phyloP scores from a whole-genome alignment of 1,140 invertebrate genomes.

The Brachionus plicatilis region DNA sequence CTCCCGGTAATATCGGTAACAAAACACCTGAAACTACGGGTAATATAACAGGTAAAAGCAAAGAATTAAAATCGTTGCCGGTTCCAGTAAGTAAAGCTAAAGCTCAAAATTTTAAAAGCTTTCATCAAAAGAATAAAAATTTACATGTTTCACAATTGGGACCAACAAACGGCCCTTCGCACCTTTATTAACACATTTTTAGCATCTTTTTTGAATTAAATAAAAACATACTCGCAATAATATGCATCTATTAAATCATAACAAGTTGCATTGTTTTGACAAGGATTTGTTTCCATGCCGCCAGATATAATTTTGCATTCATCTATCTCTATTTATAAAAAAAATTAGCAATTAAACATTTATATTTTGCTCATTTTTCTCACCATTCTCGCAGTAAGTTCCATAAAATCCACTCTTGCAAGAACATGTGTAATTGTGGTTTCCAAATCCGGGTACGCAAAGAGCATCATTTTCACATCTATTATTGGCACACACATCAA shows the following conservation, averaged over 20 bases:
- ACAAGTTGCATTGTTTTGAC: constrained; percentile 35
- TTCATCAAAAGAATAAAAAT: background rate
- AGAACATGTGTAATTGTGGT: constrained; percentile 8
- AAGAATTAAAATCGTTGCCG: constrained; percentile 27
- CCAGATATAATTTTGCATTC: constrained; percentile 10
- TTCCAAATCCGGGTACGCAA: background rate
- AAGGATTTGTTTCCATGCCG: constrained; percentile 8
- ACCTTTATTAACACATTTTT: background rate
- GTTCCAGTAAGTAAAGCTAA: constrained; percentile 5
- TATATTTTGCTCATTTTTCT: background rate
- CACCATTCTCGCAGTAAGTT: background rate
- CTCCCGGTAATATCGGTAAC: constrained; percentile 28
- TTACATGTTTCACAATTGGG: constrained; percentile 41
- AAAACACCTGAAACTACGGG: constrained; percentile 25
- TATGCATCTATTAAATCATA: constrained; percentile 38
- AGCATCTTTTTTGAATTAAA: background rate
- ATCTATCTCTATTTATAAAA: constrained; percentile 16
- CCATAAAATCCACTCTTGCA: constrained; percentile 39
- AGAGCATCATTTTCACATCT: constrained; percentile 3
- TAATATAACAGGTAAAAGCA: constrained; percentile 23
- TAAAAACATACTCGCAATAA: constrained; percentile 57
- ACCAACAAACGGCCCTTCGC: constrained; percentile 28
- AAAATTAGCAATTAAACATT: background rate
- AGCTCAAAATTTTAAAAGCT: background rate
- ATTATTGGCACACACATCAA: constrained; percentile 31